These are phyloP conservation scores for Columbina picui DNA, from an alignment of 2,113 vertebrate genomes.

Conservation along the genomic window DNA sequence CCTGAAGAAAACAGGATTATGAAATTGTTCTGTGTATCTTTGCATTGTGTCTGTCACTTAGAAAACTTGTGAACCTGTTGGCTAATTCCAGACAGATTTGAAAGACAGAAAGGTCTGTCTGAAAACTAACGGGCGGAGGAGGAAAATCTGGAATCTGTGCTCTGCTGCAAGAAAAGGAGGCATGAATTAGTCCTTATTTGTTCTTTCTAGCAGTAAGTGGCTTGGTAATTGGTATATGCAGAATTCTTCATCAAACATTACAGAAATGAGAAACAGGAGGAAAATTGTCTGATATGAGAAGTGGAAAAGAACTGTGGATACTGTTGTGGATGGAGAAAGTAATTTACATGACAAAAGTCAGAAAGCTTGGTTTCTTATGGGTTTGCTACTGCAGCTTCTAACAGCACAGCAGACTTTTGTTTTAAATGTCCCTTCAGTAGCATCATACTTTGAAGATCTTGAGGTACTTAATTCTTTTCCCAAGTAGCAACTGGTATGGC, in stretches of 20 bases:
- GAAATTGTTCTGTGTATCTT: not conserved
- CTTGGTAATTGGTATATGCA: not conserved
- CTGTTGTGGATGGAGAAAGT: not conserved
- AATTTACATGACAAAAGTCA: not conserved
- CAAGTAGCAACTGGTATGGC: too few relatives aligned
- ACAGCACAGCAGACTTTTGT: not conserved
- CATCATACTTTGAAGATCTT: not conserved
- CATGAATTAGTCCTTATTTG: accelerated
- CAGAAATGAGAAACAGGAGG: not conserved
- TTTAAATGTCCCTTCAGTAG: not conserved
- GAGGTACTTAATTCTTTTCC: not conserved
- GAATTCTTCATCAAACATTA: not conserved
- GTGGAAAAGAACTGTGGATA: not conserved
- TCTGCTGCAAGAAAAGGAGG: not conserved
- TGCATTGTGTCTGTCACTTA: not conserved
- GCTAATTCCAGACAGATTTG: not conserved
- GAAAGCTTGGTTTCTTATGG: not conserved
- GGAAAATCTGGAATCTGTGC: not conserved
- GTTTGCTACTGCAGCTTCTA: not conserved
- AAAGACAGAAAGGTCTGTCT: not conserved
- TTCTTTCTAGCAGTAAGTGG: not conserved
- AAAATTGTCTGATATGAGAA: not conserved
- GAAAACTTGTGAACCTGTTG: not conserved
- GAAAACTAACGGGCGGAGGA: not conserved
- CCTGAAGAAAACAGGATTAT: not conserved